Conservation (phyloP, 2,888 invertebrate genomes). For the Loripinus fragilis region DNA sequence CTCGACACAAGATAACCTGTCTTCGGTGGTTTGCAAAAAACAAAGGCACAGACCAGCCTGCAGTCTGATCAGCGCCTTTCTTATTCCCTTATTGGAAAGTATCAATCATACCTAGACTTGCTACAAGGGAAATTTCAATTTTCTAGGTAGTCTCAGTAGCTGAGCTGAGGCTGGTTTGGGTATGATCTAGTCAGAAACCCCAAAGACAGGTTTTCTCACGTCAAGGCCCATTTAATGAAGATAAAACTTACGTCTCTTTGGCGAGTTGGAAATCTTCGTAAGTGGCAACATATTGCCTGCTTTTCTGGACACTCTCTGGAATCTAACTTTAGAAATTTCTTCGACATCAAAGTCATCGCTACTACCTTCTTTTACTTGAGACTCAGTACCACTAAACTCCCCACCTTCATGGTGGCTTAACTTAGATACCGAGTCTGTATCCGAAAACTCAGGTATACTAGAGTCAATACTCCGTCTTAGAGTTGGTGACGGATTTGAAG, state of each 20-base stretch:
- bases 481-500: constrained; percentile 69
- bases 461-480: constrained; percentile 42
- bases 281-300: constrained; percentile 40
- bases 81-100: too few species aligned
- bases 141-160: too few species aligned
- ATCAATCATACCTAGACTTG: too few species aligned
- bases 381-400: constrained; percentile 57
- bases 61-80: too few species aligned
- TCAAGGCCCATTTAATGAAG: neutral
- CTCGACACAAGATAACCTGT: too few species aligned
- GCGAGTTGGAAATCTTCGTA: constrained; percentile 50
- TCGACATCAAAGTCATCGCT: constrained; percentile 65
- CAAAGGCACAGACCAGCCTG: too few species aligned
- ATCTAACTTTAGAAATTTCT: constrained; percentile 63
- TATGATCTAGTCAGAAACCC: too few species aligned
- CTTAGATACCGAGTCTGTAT: constrained; percentile 61
- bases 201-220: too few species aligned
- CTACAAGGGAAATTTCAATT: too few species aligned
- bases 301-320: constrained; percentile 57
- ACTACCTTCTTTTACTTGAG: constrained; percentile 35
- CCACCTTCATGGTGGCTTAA: constrained; percentile 37
- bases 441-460: constrained; percentile 57
- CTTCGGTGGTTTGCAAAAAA: too few species aligned
- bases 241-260: constrained; percentile 55
- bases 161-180: too few species aligned